Evolutionary conservation across 2,888 invertebrate genomes (phyloP).

Genomic region (Lordiphosa andalusiaca): DNA sequence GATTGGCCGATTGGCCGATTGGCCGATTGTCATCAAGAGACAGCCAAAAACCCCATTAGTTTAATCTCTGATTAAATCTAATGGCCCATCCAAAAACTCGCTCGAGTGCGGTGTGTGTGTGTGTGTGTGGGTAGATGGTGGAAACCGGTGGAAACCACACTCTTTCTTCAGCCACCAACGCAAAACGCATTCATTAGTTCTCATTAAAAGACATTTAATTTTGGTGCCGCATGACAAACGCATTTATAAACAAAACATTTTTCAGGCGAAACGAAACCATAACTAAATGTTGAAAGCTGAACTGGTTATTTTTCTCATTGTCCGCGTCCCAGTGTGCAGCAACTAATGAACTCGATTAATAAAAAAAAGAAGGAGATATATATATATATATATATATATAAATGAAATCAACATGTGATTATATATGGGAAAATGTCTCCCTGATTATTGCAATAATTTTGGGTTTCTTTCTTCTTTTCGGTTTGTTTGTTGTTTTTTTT

Average conservation of each 20-base stretch:
- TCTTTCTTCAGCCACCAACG: slow-evolving; percentile 21
- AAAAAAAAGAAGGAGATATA: too few relatives aligned
- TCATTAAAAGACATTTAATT: slow-evolving; percentile 28
- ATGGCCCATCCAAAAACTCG: background rate
- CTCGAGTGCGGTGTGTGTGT: slow-evolving; percentile 4
- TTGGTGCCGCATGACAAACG: slow-evolving; percentile 33
- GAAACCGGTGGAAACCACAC: slow-evolving; percentile 21
- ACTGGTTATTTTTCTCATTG: slow-evolving; percentile 18
- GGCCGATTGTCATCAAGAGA: slow-evolving; percentile 26
- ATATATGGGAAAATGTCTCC: too few relatives aligned
- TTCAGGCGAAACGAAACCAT: slow-evolving; percentile 32
- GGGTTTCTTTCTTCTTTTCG: too few relatives aligned
- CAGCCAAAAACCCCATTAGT: slow-evolving; percentile 22
- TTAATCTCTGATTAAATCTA: slow-evolving; percentile 20
- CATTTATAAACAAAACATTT: slow-evolving; percentile 66
- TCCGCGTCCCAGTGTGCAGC: slow-evolving; percentile 14
- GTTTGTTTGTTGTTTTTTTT: too few relatives aligned
- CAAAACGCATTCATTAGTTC: slow-evolving; percentile 34
- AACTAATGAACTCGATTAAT: slow-evolving; percentile 55
- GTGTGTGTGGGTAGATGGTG: slow-evolving; percentile 18
- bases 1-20: slow-evolving; percentile 10
- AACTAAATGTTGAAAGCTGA: slow-evolving; percentile 12
- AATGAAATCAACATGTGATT: background rate
- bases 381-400: too few relatives aligned
- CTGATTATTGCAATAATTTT: too few relatives aligned